Evolutionary conservation across 2,113 vertebrate genomes (phyloP), one percentile per base, ranked within the genome.

Genomic region (Oncorhynchus masou): DNA sequence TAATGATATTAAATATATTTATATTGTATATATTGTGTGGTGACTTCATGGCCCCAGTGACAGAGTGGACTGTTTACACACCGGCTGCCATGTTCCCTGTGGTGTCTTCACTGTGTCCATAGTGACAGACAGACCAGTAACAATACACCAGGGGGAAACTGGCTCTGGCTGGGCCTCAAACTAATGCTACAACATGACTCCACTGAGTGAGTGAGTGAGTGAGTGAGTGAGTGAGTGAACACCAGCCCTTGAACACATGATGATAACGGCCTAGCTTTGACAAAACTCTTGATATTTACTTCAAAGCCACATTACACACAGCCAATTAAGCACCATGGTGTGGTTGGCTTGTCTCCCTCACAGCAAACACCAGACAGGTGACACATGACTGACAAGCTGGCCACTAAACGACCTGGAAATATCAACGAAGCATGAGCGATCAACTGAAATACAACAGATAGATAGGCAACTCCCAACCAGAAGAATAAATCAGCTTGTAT

Each of bases 231-330:
- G 31, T 6, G 31, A 31, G 31, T 6, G 31, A 45, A 39, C 68
- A 19, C 7, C 71, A 29, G 68, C 25, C 62, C 60, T 45, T 67
- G 76, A 66, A 70, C n/a, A 64, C 71, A 72, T 20, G 79, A 85
- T 84, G 39, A 85, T 84, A 79, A 77, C 12, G 51, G 76, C 81
- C 76, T 81, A 79, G 71, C 75, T 79, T 78, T 71, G 83, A 89
- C 82, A 66, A 69, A 39, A 79, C 81, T 85, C 85, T 84, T 88
- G 84, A 87, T 91, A 84, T 90, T 89, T 83, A 81, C 82, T 85
- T 86, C 79, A 89, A 86, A 84, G 67, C 64, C 54, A 71, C 66
- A 84, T 90, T 87, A 90, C 76, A 80, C 73, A 83, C 85, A 86
- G 82, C 70, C 87, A 90, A 39, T 91, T 87, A 85, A 86, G 75